Base-by-base conservation (phyloP, 2,888 invertebrate species). In the Calephelis perditalis region DNA sequence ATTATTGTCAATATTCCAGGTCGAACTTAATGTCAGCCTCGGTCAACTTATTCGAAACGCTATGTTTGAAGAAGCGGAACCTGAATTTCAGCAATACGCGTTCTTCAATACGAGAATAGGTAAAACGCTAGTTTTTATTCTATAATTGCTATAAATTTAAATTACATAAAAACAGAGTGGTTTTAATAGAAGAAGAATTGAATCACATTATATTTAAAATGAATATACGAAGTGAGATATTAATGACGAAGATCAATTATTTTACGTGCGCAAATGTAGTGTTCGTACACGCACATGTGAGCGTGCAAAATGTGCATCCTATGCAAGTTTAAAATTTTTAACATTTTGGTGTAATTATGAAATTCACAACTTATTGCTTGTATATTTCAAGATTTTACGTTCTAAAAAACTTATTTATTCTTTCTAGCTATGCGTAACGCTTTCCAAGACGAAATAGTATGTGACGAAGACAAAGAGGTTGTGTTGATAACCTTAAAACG, bases 71-170 rank as follows among this genome's bases (percentile, higher is more conserved):
- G 99, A 99, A 80, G 98, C 98, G 0, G 98, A 98, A 72, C 96
- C 98, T 0, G 99, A 99, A 81, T 99, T 99, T 79, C 98, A 99
- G 77, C 98, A 98, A 76, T 97, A 97, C 78, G 99, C 99, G 0
- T 99, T 98, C 87, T 99, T 99, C 87, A 98, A 98, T 79, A 99
- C 99, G 0, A 94, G 97, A 71, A 97, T 99, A 70, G 95, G 96
- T 84, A 74, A 91, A 6, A 40, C 8, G 3, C 8, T 40, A 3
- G 5, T 40, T 5, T 40, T 4, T 8, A 26, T 4, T 26, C 4
- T 26, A 26, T 26, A 26, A 40, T 15, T 40, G 40, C 8, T 40
- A 10, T 55, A 37, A n/a, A 2, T 26, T 26, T 26, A 26, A 26
- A 26, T 26, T 3, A 26, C 26, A 26, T 26, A 26, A 26, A 26